A percentile compares a stretch with the other conserved stretches of the same genome.
These are phyloP conservation scores for Pluvialis apricaria DNA, from an alignment of 2,113 vertebrate genomes.

Conservation along the genomic window DNA sequence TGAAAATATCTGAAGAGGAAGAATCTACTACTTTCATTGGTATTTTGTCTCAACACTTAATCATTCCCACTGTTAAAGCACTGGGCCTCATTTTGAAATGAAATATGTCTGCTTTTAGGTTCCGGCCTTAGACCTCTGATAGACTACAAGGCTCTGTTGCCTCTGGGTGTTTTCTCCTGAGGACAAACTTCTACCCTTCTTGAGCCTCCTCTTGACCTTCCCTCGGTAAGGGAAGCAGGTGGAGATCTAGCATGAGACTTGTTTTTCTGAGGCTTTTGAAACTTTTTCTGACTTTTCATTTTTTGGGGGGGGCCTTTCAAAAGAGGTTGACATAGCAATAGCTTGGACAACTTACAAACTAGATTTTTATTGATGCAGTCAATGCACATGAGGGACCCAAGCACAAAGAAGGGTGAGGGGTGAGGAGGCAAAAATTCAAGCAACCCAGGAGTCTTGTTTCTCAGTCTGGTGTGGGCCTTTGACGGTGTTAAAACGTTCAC, in stretches of 20 bases:
- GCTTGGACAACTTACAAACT: neutral
- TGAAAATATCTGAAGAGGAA: conserved; percentile 40
- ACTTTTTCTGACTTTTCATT: neutral
- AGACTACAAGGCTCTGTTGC: conserved; percentile 5
- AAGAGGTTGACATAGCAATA: neutral
- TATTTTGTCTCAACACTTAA: conserved; percentile 59
- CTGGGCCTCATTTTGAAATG: conserved; percentile 27
- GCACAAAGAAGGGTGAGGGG: neutral
- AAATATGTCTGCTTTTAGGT: conserved; percentile 25
- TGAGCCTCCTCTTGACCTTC: neutral
- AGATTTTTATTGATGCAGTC: neutral
- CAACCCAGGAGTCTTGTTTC: neutral
- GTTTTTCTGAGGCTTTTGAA: neutral
- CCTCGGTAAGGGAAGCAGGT: neutral
- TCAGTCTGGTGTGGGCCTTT: neutral
- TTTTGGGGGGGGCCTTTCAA: neutral
- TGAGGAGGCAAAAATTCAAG: conserved; percentile 13
- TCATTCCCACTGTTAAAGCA: conserved; percentile 27
- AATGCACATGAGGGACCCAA: neutral
- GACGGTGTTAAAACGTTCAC: neutral
- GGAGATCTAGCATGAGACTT: neutral
- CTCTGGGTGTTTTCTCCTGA: conserved; percentile 29
- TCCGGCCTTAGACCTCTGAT: neutral
- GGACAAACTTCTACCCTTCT: neutral
- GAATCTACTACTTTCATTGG: conserved; percentile 26